Evolutionary conservation across 2,888 invertebrate genomes (phyloP).

Genomic region (Parapristionchus giblindavisi): DNA sequence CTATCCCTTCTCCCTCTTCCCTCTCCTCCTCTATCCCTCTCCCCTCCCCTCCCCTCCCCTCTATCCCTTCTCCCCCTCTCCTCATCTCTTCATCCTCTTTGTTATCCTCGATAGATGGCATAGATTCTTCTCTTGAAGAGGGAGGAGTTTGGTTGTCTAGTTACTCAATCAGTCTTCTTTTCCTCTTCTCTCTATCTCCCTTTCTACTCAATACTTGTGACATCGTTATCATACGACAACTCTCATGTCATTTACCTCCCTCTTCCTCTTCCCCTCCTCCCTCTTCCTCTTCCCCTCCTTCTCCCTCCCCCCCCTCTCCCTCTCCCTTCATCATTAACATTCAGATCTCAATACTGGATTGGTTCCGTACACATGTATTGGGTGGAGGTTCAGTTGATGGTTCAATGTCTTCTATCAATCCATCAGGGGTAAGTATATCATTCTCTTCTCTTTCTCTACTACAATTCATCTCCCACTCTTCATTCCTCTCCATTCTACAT

Average conservation of each 20-base stretch:
- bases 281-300: neutral
- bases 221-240: neutral
- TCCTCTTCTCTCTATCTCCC: too few relatives aligned
- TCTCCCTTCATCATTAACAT: slow-evolving; percentile 14
- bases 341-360: neutral
- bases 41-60: neutral
- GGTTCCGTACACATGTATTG: neutral
- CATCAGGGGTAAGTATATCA: too few relatives aligned
- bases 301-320: neutral
- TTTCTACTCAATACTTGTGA: neutral
- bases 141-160: too few relatives aligned
- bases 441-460: too few relatives aligned
- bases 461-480: too few relatives aligned
- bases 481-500: too few relatives aligned
- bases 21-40: neutral
- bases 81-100: neutral
- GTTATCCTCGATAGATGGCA: neutral
- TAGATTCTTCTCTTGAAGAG: too few relatives aligned
- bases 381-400: neutral
- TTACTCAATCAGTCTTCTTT: too few relatives aligned
- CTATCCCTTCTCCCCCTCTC: neutral
- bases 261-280: neutral
- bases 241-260: neutral
- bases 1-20: neutral
- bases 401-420: too few relatives aligned